Evolutionary conservation across 2,797 vertebrate species (phyloP), one percentile per base, ranked within the genome.

Genomic region (Knipowitschia caucasica): DNA sequence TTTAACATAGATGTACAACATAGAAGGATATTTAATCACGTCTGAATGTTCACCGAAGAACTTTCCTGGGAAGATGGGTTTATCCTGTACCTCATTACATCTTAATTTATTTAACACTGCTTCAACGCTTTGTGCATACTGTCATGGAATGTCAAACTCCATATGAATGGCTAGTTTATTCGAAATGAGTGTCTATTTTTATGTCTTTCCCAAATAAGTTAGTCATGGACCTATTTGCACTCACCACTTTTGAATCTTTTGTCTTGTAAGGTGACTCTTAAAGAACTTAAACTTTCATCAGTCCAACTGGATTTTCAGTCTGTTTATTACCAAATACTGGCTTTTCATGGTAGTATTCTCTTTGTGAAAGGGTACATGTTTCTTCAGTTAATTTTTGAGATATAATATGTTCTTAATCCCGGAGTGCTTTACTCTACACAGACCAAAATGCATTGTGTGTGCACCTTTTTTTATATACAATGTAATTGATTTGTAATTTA

Each of bases 11-110:
- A 57, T 61, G 25, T 49, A 11, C 46, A 39, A 24, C 33, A 11
- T n/a, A 53, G 30, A 39, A 38, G n/a, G 39, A 26, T 51, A 44
- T 50, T 23, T 36, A 11, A 26, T 34, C 20, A 53, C 49, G 64
- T 62, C 65, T 74, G 52, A 56, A 67, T 18, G 4, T 39, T 18
- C 55, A 75, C 71, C 68, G 76, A 73, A 86, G 83, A 79, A 81
- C 80, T 83, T 84, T 74, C 8, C 10, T 50, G 11, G 40, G 53
- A 49, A 25, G 31, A 43, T 64, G 50, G 25, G 54, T 40, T 58
- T 56, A 24, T 56, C 54, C 33, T 33, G 70, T 76, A 71, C 75
- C 73, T 84, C 64, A 0, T 15, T 50, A 12, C 56, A 7, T 58
- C 25, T 17, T 2, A 7, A 17, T 27, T 44, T 26, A 30, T 20